These are phyloP conservation scores for Struthidea cinerea DNA, from an alignment of 2,113 vertebrate species.

Conservation along the genomic window DNA sequence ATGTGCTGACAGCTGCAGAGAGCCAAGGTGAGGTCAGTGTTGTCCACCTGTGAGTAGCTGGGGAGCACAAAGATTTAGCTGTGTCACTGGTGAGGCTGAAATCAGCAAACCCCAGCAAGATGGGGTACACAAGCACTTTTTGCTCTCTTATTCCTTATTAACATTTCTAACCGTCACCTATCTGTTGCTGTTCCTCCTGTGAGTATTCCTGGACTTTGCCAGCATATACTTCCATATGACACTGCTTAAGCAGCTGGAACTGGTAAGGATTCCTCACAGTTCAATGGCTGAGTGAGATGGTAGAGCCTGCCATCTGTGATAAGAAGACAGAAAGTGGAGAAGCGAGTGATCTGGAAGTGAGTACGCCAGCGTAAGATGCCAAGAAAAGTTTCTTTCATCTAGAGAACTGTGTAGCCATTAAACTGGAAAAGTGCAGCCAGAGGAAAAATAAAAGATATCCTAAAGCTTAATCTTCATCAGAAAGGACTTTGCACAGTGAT, in stretches of 20 bases:
- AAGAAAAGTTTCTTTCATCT: conserved; percentile 33
- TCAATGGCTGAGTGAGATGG: conserved; percentile 1
- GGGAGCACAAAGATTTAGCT: not conserved
- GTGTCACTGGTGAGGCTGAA: not conserved
- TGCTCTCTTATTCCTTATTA: not conserved
- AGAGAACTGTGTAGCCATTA: not conserved
- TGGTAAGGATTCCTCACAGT: conserved; percentile 18
- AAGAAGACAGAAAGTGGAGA: not conserved
- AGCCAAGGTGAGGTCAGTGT: not conserved
- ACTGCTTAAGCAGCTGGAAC: not conserved
- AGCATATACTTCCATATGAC: not conserved
- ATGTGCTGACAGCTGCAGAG: conserved; percentile 2
- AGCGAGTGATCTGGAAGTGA: conserved; percentile 25
- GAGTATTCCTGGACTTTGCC: conserved; percentile 6
- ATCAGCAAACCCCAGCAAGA: not conserved
- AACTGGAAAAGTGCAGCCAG: not conserved
- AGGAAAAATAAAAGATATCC: not conserved
- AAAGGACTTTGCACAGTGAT: not conserved
- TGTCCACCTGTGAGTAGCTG: not conserved
- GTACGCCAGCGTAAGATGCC: not conserved
- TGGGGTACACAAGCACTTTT: not conserved
- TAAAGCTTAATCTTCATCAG: not conserved
- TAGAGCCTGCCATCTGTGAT: conserved; percentile 45
- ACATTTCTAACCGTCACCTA: not conserved
- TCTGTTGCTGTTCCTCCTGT: conserved; percentile 1